Conservation (phyloP, 1,140 invertebrate species). For the Anadara kagoshimensis region DNA sequence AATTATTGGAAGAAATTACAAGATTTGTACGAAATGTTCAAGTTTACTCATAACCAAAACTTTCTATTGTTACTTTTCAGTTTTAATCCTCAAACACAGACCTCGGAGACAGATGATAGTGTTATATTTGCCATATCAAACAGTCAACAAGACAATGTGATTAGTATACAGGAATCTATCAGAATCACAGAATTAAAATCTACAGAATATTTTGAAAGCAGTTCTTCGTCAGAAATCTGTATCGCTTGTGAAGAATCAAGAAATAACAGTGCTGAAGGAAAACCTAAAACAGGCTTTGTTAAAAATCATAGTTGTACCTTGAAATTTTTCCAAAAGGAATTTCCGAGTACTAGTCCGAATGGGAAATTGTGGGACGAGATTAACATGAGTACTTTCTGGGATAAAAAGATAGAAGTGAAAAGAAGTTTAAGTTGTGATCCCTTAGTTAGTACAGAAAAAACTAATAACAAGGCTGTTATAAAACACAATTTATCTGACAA, state of each 20-base stretch:
- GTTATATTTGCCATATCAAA: slow-evolving; percentile 7
- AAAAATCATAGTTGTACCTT: slow-evolving; percentile 24
- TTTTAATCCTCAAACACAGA: background rate
- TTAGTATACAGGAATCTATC: too few species aligned
- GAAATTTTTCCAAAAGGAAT: slow-evolving; percentile 25
- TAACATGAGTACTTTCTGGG: slow-evolving; percentile 26
- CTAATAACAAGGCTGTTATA: background rate
- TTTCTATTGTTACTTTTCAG: too few species aligned
- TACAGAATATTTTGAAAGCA: background rate
- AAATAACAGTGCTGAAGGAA: background rate
- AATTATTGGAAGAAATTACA: too few species aligned
- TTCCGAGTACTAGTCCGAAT: slow-evolving; percentile 9
- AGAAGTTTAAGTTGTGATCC: slow-evolving; percentile 47
- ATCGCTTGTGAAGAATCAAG: slow-evolving; percentile 19
- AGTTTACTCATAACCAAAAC: too few species aligned
- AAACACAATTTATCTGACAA: slow-evolving; percentile 8
- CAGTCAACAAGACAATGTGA: too few species aligned
- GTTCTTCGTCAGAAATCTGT: slow-evolving; percentile 11
- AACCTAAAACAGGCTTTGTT: background rate
- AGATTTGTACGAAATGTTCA: too few species aligned
- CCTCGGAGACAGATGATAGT: slow-evolving; percentile 17
- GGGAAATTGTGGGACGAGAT: slow-evolving; percentile 25
- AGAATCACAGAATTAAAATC: background rate
- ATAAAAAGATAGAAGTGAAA: slow-evolving; percentile 18
- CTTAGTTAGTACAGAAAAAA: slow-evolving; percentile 19